These are phyloP conservation scores for Cirrhinus molitorella DNA, from an alignment of 2,797 vertebrate species.

Conservation along the genomic window DNA sequence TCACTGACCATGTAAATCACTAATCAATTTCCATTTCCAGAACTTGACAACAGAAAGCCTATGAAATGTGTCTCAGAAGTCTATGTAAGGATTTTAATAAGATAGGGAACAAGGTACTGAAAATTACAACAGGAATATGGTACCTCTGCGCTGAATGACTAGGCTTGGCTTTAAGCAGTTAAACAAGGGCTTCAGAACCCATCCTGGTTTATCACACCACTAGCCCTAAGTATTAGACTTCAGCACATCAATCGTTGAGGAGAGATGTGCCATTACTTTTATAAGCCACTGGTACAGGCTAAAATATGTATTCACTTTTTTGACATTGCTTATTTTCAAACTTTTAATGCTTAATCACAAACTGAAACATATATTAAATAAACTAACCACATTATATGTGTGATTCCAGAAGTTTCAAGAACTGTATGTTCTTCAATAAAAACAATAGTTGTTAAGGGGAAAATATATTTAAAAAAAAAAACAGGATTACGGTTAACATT, in stretches of 20 bases:
- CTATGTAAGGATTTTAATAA: constrained; percentile 86
- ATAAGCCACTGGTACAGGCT: no score
- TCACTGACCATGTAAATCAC: constrained; percentile 99
- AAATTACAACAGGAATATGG: constrained; percentile 74
- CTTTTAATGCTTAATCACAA: no score
- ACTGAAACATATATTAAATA: neutral
- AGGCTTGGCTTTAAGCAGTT: constrained; percentile 2
- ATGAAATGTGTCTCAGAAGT: constrained; percentile 84
- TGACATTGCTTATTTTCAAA: no score
- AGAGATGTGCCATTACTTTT: neutral
- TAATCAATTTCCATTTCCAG: constrained; percentile 99
- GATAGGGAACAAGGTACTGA: constrained; percentile 80
- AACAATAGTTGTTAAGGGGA: neutral
- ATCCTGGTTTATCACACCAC: neutral
- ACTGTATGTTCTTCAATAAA: neutral
- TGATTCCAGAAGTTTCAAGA: neutral
- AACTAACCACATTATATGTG: neutral
- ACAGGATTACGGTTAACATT: neutral
- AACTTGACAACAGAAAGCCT: constrained; percentile 93
- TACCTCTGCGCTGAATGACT: neutral
- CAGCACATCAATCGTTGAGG: neutral
- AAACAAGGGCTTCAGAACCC: constrained; percentile 1
- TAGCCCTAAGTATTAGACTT: constrained; percentile 3
- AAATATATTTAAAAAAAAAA: neutral
- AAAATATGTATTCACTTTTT: neutral